Conservation (phyloP, 1,140 invertebrate species). For the Drosophila parabipectinata region DNA sequence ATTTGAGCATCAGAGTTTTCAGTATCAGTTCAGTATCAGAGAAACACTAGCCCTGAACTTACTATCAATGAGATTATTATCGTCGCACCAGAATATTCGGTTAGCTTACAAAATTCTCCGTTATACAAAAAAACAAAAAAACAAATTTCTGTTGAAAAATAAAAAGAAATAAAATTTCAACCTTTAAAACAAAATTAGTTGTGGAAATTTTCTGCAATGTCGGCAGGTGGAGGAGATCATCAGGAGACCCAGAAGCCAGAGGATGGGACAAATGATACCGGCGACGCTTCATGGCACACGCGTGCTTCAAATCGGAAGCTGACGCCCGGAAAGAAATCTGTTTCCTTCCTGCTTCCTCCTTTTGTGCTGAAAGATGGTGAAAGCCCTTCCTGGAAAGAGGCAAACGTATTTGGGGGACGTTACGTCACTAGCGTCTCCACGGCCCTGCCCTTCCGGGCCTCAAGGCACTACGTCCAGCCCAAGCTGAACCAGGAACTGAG, state of each 20-base stretch:
- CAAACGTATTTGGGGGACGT: not conserved
- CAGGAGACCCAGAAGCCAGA: not conserved
- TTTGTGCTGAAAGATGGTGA: too few species aligned
- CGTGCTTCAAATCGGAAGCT: too few species aligned
- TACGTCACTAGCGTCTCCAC: not conserved
- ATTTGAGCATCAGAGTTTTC: too few species aligned
- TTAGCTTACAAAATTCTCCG: too few species aligned
- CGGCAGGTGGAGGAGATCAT: not conserved
- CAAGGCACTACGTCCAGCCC: not conserved
- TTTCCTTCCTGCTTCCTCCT: too few species aligned
- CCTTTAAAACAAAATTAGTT: not conserved
- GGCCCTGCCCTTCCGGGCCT: not conserved
- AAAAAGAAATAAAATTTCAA: not conserved
- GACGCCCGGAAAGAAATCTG: too few species aligned
- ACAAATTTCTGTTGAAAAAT: not conserved
- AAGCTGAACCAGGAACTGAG: not conserved
- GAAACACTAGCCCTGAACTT: too few species aligned
- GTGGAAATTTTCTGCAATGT: not conserved
- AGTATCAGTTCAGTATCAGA: too few species aligned
- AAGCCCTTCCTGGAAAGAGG: too few species aligned
- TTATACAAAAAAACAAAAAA: not conserved
- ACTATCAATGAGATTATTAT: too few species aligned
- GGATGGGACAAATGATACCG: not conserved
- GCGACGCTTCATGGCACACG: not conserved
- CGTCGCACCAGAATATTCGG: too few species aligned